Conservation (phyloP, 2,113 vertebrate genomes). For the Hyperoodon ampullatus region DNA sequence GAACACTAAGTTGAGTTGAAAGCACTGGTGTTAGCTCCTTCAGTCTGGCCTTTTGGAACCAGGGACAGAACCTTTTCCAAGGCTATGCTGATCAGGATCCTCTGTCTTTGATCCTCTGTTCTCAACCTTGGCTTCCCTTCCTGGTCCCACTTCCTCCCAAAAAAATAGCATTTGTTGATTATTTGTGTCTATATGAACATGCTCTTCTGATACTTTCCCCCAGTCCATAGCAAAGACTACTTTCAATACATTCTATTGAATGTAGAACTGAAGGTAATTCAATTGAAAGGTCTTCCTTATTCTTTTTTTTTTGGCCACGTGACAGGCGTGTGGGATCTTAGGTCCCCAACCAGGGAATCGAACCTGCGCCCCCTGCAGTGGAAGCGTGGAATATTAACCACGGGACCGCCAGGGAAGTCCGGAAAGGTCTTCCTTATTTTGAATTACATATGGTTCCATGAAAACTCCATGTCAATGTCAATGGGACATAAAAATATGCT, state of each 20-base stretch:
- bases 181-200: neutral
- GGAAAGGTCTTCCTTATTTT: neutral
- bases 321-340: too few species aligned
- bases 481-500: neutral
- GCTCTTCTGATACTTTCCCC: neutral
- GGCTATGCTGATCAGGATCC: neutral
- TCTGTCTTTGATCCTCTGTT: neutral
- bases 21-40: neutral
- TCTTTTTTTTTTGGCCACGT: neutral
- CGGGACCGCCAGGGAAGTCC: too few species aligned
- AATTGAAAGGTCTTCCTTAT: neutral
- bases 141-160: neutral
- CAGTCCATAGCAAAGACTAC: neutral
- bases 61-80: neutral
- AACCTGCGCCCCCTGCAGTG: too few species aligned
- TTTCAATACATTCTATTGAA: neutral
- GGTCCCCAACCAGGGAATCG: too few species aligned
- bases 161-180: slow-evolving; percentile 20
- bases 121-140: neutral
- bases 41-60: neutral
- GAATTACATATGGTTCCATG: neutral
- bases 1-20: neutral
- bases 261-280: neutral
- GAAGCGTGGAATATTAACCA: too few species aligned
- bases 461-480: neutral